These are phyloP conservation scores for Augiades crinisus DNA, from an alignment of 2,888 invertebrate species.

Conservation along the genomic window DNA sequence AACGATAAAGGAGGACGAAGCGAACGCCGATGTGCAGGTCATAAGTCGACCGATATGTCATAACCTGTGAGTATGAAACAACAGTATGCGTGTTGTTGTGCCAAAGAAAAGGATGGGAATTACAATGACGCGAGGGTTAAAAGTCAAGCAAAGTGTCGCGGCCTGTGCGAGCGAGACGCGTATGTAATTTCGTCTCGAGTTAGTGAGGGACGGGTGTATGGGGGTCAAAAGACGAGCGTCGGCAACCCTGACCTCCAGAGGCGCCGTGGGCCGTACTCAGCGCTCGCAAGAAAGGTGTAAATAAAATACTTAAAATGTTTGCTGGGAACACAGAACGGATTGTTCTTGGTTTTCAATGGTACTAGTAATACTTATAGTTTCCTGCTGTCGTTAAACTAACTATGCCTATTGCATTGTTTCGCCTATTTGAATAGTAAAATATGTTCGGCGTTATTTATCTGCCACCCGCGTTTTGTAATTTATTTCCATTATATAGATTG, in stretches of 20 bases:
- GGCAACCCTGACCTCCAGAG: conserved; percentile 77
- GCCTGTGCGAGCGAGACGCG: conserved; percentile 62
- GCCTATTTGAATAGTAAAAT: conserved; percentile 34
- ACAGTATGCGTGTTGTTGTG: conserved; percentile 41
- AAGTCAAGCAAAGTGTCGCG: conserved; percentile 77
- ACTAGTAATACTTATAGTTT: conserved; percentile 43
- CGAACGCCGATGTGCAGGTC: conserved; percentile 64
- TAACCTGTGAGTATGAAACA: conserved; percentile 72
- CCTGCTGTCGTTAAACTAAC: conserved; percentile 47
- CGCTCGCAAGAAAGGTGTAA: conserved; percentile 28
- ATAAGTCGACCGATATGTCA: conserved; percentile 79
- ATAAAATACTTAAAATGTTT: conserved; percentile 40
- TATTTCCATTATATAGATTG: neutral
- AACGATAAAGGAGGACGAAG: conserved; percentile 57
- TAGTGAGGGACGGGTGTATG: conserved; percentile 47
- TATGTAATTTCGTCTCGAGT: conserved; percentile 43
- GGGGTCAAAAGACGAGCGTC: conserved; percentile 79
- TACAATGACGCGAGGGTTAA: conserved; percentile 78
- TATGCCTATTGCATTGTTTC: conserved; percentile 45
- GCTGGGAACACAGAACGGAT: conserved; percentile 36
- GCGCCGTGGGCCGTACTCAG: conserved; percentile 65
- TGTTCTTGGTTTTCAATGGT: conserved; percentile 42
- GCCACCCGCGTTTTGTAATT: conserved; percentile 9
- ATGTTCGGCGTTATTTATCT: conserved; percentile 24
- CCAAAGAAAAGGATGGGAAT: conserved; percentile 57